Conservation (phyloP, 2,113 vertebrate genomes). For the Strix aluco region DNA sequence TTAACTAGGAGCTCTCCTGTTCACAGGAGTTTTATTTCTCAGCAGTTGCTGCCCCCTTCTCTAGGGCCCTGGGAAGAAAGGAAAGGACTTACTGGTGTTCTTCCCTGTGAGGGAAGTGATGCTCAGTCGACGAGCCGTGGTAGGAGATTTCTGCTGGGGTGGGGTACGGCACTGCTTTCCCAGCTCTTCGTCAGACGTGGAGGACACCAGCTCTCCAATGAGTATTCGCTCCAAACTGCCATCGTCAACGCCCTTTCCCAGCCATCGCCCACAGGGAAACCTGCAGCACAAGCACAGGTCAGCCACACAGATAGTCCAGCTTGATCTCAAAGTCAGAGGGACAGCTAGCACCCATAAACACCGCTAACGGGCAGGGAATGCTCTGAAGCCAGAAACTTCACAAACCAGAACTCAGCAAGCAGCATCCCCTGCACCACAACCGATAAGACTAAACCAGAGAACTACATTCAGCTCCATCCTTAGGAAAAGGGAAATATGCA, state of each 20-base stretch:
- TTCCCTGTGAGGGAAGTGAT: conserved; percentile 84
- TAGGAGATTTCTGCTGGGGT: conserved; percentile 87
- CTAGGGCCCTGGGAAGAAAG: neutral
- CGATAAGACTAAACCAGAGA: neutral
- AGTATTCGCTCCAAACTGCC: conserved; percentile 92
- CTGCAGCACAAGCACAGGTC: conserved; percentile 61
- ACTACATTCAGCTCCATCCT: neutral
- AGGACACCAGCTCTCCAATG: conserved; percentile 85
- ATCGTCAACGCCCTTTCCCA: conserved; percentile 90
- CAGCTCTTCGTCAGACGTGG: conserved; percentile 79
- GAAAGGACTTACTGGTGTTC: conserved; percentile 76
- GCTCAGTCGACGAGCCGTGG: conserved; percentile 79
- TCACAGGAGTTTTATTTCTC: neutral
- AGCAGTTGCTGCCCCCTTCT: neutral
- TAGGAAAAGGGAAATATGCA: neutral
- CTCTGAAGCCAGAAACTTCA: neutral
- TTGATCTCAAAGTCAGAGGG: neutral
- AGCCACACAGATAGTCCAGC: neutral
- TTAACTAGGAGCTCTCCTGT: neutral
- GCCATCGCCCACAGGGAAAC: conserved; percentile 91
- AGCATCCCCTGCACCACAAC: neutral
- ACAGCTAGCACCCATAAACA: neutral
- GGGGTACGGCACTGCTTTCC: conserved; percentile 85
- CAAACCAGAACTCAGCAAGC: neutral
- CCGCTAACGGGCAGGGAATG: neutral